phyloP scores from a whole-genome alignment of 2,797 vertebrate genomes.

The Xenopus petersii region DNA sequence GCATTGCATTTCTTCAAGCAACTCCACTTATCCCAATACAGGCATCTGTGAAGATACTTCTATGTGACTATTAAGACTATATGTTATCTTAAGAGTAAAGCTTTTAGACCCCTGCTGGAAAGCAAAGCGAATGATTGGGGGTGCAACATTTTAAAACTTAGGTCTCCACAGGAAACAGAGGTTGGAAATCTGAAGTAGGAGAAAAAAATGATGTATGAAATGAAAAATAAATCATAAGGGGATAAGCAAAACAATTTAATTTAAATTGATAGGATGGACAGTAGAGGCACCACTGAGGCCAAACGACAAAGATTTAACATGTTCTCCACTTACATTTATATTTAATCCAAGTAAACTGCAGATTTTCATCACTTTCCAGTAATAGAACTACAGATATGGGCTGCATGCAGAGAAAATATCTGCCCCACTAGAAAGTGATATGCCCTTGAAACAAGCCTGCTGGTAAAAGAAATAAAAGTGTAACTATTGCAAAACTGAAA shows the following conservation, averaged over 20 bases:
- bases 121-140: constrained; percentile 45
- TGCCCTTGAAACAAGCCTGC: constrained; percentile 49
- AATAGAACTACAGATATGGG: constrained; percentile 35
- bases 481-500: constrained; percentile 48
- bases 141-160: constrained; percentile 48
- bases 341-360: constrained; percentile 48
- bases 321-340: constrained; percentile 44
- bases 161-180: constrained; percentile 45
- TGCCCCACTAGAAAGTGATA: constrained; percentile 41
- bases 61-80: constrained; percentile 48
- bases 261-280: constrained; percentile 48
- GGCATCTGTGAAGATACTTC: constrained; percentile 32
- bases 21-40: constrained; percentile 28
- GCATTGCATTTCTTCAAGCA: constrained; percentile 38
- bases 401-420: constrained; percentile 48
- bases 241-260: constrained; percentile 49
- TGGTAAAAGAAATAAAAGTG: constrained; percentile 45
- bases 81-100: constrained; percentile 45
- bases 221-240: constrained; percentile 48
- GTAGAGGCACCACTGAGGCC: constrained; percentile 40
- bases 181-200: constrained; percentile 36
- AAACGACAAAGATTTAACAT: constrained; percentile 47
- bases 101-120: constrained; percentile 47
- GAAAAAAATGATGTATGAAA: constrained; percentile 44
- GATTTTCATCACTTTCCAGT: constrained; percentile 45